Evolutionary conservation across 2,797 vertebrate species (phyloP).

Genomic region (Cheirogaleus major): DNA sequence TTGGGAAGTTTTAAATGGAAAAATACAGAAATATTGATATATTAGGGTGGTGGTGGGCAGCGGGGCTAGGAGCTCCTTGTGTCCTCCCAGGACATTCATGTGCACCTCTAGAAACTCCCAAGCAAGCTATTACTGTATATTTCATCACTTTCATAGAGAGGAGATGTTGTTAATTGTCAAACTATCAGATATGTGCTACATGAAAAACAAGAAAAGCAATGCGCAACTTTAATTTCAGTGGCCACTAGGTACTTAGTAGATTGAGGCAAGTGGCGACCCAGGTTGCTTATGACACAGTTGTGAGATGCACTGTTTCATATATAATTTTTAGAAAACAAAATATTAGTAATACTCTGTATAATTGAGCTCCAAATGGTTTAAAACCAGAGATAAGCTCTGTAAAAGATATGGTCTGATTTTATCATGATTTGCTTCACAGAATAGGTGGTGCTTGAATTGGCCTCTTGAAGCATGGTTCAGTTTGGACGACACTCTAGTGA

Average conservation of each 20-base stretch:
- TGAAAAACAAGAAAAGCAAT: neutral
- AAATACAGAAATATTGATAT: neutral
- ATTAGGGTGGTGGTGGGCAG: neutral
- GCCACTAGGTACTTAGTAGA: neutral
- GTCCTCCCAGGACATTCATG: neutral
- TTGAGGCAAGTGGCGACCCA: neutral
- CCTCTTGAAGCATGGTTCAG: neutral
- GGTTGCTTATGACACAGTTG: neutral
- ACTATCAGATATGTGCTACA: neutral
- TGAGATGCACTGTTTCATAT: slow-evolving; percentile 20
- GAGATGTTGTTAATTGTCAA: neutral
- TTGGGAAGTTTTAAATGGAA: slow-evolving; percentile 32
- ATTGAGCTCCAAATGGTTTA: neutral
- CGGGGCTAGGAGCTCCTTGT: neutral
- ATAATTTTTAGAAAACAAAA: neutral
- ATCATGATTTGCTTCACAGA: neutral
- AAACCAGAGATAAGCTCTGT: neutral
- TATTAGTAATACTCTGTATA: neutral
- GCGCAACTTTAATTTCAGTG: neutral
- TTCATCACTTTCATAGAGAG: neutral
- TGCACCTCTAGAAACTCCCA: neutral
- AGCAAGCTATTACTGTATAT: neutral
- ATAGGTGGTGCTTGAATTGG: neutral
- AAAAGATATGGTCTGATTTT: neutral
- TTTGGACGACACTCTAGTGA: neutral